Conservation (phyloP, 2,113 vertebrate genomes). For the Chloropsis hardwickii region DNA sequence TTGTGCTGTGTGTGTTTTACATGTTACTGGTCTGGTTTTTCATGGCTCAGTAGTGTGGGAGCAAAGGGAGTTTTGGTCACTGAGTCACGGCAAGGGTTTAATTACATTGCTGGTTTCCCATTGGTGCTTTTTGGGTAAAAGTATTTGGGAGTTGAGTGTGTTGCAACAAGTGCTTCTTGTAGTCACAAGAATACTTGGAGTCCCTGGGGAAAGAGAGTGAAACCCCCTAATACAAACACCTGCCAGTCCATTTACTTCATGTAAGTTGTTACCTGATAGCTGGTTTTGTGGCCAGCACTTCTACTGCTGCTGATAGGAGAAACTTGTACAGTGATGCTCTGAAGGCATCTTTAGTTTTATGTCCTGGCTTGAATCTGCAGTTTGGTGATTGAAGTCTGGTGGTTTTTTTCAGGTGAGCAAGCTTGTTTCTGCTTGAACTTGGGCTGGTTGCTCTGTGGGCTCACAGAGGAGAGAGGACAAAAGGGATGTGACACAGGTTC, state of each 20-base stretch:
- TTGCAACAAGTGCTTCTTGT: background rate
- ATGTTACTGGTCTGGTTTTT: background rate
- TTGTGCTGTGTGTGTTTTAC: background rate
- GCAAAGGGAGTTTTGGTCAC: background rate
- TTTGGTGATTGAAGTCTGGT: background rate
- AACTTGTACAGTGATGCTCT: background rate
- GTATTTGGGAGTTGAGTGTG: background rate
- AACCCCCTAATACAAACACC: background rate
- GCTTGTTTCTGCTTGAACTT: background rate
- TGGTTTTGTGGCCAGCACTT: background rate
- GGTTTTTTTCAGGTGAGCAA: background rate
- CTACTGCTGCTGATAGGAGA: background rate
- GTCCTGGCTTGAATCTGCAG: background rate
- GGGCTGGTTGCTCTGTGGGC: background rate
- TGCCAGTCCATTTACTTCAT: background rate
- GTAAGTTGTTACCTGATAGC: background rate
- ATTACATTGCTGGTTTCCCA: background rate
- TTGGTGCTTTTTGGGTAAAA: background rate
- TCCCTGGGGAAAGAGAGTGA: background rate
- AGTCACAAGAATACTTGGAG: background rate
- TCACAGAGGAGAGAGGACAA: rapidly evolving
- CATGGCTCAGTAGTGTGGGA: background rate
- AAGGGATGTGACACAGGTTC: no score
- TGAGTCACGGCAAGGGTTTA: background rate
- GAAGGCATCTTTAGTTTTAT: background rate